These are phyloP conservation scores for Ectemnius lituratus DNA, from an alignment of 2,888 invertebrate genomes.

Conservation along the genomic window DNA sequence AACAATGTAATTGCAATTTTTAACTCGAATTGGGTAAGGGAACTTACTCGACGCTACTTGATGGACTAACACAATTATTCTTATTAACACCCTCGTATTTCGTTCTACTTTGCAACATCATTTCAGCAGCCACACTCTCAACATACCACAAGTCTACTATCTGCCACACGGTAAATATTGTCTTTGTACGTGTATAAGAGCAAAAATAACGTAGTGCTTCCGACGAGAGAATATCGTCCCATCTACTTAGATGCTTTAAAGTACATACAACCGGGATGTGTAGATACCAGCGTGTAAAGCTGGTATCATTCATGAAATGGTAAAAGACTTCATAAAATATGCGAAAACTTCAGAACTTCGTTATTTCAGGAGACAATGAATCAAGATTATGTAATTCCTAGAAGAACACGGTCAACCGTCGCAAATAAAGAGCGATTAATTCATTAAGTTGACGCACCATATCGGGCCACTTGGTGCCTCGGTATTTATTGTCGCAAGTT, in stretches of 20 bases:
- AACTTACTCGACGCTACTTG: no score
- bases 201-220: conserved; percentile 5
- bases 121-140: no score
- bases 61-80: no score
- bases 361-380: no score
- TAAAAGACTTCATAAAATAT: conserved; percentile 10
- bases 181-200: conserved; percentile 1
- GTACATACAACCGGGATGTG: conserved; percentile 3
- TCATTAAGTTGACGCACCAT: neutral
- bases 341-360: neutral
- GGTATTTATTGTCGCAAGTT: conserved; percentile 70
- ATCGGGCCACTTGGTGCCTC: conserved; percentile 39
- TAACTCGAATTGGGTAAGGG: no score
- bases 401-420: neutral
- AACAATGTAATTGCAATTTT: no score
- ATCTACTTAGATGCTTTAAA: no score
- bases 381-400: no score
- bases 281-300: conserved; percentile 37
- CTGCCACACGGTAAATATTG: conserved; percentile 1
- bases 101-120: neutral
- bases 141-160: no score
- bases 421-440: neutral
- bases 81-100: no score
- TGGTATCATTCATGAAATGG: conserved; percentile 33
- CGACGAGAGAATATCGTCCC: no score